phyloP scores from a whole-genome alignment of 2,113 vertebrate genomes.

The Eulemur rufifrons region DNA sequence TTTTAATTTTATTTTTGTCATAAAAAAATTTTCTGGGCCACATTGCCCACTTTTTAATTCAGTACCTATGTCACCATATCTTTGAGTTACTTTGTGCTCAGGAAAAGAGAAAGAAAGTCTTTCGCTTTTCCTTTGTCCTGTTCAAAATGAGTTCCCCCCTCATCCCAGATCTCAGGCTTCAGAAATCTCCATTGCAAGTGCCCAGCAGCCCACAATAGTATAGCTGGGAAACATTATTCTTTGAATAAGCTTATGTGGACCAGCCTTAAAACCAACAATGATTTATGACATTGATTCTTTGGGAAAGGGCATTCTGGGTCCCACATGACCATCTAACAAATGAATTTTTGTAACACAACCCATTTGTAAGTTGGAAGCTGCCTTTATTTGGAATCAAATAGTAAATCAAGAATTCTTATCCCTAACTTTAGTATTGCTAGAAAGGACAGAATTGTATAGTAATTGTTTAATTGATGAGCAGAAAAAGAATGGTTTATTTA shows the following conservation, averaged over 20 bases:
- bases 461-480: conserved; percentile 15
- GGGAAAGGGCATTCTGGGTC: conserved; percentile 28
- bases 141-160: background rate
- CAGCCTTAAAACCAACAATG: conserved; percentile 41
- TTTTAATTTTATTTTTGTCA: background rate
- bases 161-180: background rate
- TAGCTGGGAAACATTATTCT: background rate
- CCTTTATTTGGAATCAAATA: conserved; percentile 14
- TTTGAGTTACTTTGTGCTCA: background rate
- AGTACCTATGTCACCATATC: background rate
- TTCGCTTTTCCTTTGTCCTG: background rate
- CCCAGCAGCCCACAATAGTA: background rate
- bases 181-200: background rate
- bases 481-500: background rate
- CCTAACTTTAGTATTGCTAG: background rate
- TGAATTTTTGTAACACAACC: conserved; percentile 38
- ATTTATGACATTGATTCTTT: conserved; percentile 53
- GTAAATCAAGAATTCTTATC: background rate
- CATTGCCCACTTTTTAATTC: background rate
- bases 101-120: background rate
- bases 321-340: conserved; percentile 45
- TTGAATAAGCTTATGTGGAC: background rate
- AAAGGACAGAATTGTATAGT: background rate
- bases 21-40: background rate
- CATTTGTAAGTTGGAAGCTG: background rate